Evolutionary conservation across 1,140 invertebrate species (phyloP).

Genomic region (Andricus grossulariae): DNA sequence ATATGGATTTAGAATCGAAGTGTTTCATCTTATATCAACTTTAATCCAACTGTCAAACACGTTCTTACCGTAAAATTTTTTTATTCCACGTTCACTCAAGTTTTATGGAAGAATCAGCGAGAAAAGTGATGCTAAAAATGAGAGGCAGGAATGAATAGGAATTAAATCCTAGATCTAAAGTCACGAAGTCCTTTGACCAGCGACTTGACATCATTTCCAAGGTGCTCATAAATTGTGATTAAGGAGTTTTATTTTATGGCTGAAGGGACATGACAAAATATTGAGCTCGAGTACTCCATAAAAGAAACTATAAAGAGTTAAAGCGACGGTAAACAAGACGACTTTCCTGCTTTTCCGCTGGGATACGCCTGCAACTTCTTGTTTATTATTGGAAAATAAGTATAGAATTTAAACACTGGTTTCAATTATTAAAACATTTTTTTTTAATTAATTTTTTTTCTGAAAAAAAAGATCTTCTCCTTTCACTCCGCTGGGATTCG

Average conservation of each 20-base stretch:
- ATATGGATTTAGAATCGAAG: background rate
- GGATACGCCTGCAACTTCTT: no score
- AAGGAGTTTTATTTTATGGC: conserved; percentile 48
- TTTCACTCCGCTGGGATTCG: no score
- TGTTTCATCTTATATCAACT: conserved; percentile 13
- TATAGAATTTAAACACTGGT: no score
- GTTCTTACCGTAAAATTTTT: background rate
- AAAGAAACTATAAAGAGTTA: conserved; percentile 3
- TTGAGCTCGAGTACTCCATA: conserved; percentile 20
- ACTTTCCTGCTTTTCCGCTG: background rate
- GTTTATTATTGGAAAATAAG: no score
- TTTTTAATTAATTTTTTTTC: no score
- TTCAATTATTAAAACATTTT: no score
- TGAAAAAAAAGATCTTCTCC: no score
- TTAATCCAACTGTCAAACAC: background rate
- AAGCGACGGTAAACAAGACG: conserved; percentile 13
- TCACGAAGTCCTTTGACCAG: conserved; percentile 13
- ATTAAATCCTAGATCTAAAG: conserved; percentile 41
- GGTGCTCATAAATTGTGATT: conserved; percentile 58
- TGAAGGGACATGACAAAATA: conserved; percentile 36
- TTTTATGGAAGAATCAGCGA: background rate
- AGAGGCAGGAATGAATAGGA: conserved; percentile 41
- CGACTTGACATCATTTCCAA: conserved; percentile 44
- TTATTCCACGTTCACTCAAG: background rate
- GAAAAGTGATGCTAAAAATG: conserved; percentile 32